Base-by-base conservation (phyloP, 2,888 invertebrate species). In the Lasiommata megera region DNA sequence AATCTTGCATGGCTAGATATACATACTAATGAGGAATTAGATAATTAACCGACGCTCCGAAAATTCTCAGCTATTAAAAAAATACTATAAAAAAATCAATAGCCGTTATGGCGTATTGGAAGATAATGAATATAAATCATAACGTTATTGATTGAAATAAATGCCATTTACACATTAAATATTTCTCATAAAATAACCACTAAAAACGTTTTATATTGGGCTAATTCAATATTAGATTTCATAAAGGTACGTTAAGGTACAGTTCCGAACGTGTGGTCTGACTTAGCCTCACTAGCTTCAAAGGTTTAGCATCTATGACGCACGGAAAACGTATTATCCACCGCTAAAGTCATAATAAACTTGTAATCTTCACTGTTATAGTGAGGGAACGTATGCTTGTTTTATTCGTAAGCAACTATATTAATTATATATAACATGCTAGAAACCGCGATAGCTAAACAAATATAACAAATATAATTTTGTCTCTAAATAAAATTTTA, bases 141-240 rank as follows among this genome's bases (percentile, higher is more conserved):
- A 76, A 72, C 77, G 68, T 79, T 82, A 84, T 83, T 79, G 79
- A 83, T 79, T 73, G 65, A 69, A 74, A 69, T 77, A 80, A 80
- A 77, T 68, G 67, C 77, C 80, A 77, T 80, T 69, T 73, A 69
- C 77, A 73, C 77, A 77, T 82, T 75, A 74, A 76, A 74, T 79
- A 76, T 77, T 70, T 65, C 59, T 65, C 63, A 43, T 67, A 74
- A 78, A 79, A 80, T 73, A 72, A 44, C 75, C 66, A 73, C 73
- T 72, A 75, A 69, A 58, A 57, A 79, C 74, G 71, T 73, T 76
- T 75, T 75, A 78, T 82, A 82, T 82, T 72, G 76, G 73, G 79
- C 82, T 83, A 84, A 88, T 88, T 88, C 83, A 84, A 82, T 79
- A 88, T 88, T 81, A 82, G 80, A 83, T 89, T 84, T 86, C 86